Percentiles rank a stretch among this genome's conserved stretches.
Evolutionary conservation across 2,113 vertebrate species (phyloP).

Genomic region (Coracopsis vasa): DNA sequence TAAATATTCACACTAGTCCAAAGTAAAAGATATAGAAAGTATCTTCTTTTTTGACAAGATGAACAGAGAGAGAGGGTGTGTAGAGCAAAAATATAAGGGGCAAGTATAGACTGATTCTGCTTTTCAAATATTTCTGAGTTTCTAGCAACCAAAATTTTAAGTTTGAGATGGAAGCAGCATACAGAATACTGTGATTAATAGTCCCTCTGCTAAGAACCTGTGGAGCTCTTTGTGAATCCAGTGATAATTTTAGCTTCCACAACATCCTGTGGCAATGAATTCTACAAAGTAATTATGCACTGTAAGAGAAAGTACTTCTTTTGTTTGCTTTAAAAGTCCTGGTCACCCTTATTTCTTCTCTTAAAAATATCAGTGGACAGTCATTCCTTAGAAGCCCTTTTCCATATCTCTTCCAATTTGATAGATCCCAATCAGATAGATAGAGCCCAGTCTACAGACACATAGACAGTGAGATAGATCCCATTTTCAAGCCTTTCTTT

Average conservation of each 20-base stretch:
- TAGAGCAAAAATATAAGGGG: background rate
- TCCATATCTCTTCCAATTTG: background rate
- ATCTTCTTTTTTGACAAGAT: background rate
- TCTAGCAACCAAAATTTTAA: background rate
- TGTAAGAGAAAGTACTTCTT: background rate
- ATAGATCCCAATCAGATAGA: background rate
- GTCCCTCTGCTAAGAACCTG: background rate
- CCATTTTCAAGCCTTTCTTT: background rate
- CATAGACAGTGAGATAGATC: background rate
- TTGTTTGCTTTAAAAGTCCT: background rate
- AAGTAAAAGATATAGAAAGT: background rate
- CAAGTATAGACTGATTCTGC: background rate
- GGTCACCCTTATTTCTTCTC: background rate
- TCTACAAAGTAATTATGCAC: background rate
- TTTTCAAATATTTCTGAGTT: background rate
- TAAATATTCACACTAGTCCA: background rate
- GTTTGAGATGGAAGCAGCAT: background rate
- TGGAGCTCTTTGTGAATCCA: slow-evolving; percentile 25
- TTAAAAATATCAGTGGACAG: background rate
- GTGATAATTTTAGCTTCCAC: slow-evolving; percentile 40
- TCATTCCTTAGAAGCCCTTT: background rate
- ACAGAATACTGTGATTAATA: slow-evolving; percentile 1
- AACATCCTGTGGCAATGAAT: slow-evolving; percentile 8
- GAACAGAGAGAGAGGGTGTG: background rate
- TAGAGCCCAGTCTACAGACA: background rate